Evolutionary conservation across 30 jellyfish, hydroid and myxozoan genomes (phyloP).

Genomic region (Aurelia coerulea): DNA sequence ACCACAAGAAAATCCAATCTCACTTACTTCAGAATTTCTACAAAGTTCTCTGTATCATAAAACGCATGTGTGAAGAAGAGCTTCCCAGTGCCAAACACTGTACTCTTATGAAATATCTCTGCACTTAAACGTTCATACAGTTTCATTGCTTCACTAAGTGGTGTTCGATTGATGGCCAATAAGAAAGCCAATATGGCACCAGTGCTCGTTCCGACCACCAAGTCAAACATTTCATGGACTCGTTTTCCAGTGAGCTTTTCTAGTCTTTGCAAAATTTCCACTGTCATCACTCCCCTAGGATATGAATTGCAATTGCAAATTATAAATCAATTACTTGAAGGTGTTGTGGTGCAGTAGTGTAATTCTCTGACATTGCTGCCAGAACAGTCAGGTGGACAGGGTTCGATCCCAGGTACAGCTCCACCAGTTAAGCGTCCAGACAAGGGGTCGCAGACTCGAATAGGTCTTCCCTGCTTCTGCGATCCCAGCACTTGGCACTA

Average conservation of each 20-base stretch:
- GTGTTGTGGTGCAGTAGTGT: not conserved
- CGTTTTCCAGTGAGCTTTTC: conserved; percentile 60
- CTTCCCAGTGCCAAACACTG: conserved; percentile 83
- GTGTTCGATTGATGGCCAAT: conserved; percentile 50
- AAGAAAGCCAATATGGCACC: conserved; percentile 86
- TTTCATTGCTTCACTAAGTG: conserved; percentile 56
- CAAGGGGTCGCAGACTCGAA: no score
- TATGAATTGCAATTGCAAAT: not conserved
- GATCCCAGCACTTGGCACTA: no score
- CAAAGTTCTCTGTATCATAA: conserved; percentile 73
- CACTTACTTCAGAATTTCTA: conserved; percentile 60
- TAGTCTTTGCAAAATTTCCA: conserved; percentile 69
- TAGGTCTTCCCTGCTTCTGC: no score
- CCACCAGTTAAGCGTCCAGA: no score
- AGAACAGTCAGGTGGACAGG: no score
- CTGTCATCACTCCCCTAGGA: conserved; percentile 74
- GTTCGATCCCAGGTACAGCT: no score
- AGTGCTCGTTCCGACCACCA: conserved; percentile 92
- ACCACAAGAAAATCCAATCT: not conserved
- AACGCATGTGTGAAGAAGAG: conserved; percentile 82
- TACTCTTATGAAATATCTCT: conserved; percentile 48
- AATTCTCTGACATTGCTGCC: no score
- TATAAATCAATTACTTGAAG: not conserved
- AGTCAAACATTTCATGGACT: conserved; percentile 78
- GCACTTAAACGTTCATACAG: conserved; percentile 67